phyloP scores from a whole-genome alignment of 30 jellyfish, hydroid and myxozoan species.

The Nemopilema nomurai region DNA sequence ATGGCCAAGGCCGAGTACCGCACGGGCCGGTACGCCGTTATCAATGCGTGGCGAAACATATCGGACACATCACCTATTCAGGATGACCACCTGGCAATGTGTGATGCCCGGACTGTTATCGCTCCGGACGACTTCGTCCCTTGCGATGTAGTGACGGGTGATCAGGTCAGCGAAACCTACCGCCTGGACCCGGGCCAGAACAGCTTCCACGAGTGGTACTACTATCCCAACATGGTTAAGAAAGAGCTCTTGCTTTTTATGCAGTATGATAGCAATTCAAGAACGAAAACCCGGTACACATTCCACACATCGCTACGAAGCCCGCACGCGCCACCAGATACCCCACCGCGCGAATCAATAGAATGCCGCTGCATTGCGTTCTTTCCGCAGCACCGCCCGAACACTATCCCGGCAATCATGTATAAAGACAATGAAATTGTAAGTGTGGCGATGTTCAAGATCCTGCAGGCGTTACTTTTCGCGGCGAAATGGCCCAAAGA shows the following conservation, averaged over 20 bases:
- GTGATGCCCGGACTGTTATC: constrained; percentile 51
- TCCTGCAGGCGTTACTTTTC: constrained; percentile 8
- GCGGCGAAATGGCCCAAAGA: constrained; percentile 35
- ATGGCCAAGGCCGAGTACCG: constrained; percentile 34
- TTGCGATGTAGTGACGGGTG: constrained; percentile 19
- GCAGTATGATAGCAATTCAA: constrained; percentile 52
- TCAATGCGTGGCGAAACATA: constrained; percentile 57
- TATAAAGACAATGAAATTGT: constrained; percentile 27
- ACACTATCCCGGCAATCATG: constrained; percentile 28
- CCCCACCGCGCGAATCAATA: constrained; percentile 57
- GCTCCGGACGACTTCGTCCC: constrained; percentile 57
- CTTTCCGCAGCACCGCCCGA: constrained; percentile 61
- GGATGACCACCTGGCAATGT: constrained; percentile 52
- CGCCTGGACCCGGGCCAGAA: constrained; percentile 33
- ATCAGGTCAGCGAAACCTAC: constrained; percentile 25
- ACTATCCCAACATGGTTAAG: constrained; percentile 48
- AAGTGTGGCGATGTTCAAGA: constrained; percentile 34
- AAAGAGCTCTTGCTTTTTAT: constrained; percentile 30
- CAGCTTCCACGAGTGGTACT: constrained; percentile 59
- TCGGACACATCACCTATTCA: constrained; percentile 34
- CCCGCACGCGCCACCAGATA: constrained; percentile 40
- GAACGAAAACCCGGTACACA: constrained; percentile 36
- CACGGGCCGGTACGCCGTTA: constrained; percentile 32
- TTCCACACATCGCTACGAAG: constrained; percentile 39
- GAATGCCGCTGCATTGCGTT: constrained; percentile 44